phyloP scores from a whole-genome alignment of 1,140 invertebrate species.

The Aleiodes sp. region DNA sequence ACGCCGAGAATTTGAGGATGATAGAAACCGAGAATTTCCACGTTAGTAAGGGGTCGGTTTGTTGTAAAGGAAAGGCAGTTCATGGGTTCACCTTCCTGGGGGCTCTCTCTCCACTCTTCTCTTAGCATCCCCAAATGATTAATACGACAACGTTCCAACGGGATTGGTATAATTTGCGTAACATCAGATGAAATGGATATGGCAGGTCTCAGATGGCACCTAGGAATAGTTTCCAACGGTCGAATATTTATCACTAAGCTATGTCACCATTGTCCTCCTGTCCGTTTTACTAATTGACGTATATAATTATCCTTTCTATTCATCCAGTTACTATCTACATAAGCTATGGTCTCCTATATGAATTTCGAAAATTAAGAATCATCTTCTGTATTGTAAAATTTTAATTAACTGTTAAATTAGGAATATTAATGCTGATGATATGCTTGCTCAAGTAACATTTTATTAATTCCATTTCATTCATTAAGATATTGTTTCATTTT shows the following conservation, averaged over 20 bases:
- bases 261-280: background rate
- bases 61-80: conserved; percentile 30
- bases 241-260: conserved; percentile 28
- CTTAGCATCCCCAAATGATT: conserved; percentile 39
- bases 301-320: conserved; percentile 29
- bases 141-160: conserved; percentile 41
- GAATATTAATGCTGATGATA: conserved; percentile 24
- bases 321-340: no score
- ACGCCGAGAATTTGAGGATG: no score
- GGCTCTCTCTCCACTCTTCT: conserved; percentile 17
- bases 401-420: conserved; percentile 33
- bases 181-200: conserved; percentile 42
- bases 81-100: no score
- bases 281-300: conserved; percentile 26
- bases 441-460: background rate
- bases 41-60: conserved; percentile 30
- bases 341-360: no score
- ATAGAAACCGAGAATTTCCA: conserved; percentile 30
- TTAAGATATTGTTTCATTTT: background rate
- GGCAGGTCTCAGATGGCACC: conserved; percentile 38
- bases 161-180: conserved; percentile 47
- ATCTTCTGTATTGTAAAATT: no score
- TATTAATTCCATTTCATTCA: background rate
- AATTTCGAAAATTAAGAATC: no score
- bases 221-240: conserved; percentile 31